Base-by-base conservation (phyloP, 2,113 vertebrate species). In the Zosterops japonicus region DNA sequence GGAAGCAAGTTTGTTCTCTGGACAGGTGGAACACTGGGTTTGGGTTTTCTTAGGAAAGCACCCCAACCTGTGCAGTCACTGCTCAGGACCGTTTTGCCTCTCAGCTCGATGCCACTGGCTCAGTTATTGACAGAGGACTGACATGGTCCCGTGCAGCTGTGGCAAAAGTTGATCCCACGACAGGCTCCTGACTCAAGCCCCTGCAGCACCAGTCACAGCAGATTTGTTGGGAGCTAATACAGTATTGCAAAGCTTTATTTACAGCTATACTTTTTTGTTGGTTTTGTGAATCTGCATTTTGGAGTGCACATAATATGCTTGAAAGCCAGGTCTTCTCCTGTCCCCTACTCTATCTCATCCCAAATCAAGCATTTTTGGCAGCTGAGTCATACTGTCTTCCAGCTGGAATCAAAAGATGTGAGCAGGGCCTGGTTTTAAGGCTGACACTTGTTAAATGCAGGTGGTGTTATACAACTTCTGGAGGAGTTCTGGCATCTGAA, bases 11-110 rank as follows among this genome's bases (percentile, higher is more conserved):
- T 63, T 75, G 35, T 71, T 67, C 57, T 46, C 33, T n/a, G 39
- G 11, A 12, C 7, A 19, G 42, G 27, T 6, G 28, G 39, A 44
- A 20, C 33, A 1, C 39, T 27, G 47, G 18, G 12, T 60, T 67
- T 3, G 2, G 2, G 4, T 24, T 63, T 21, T 18, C 24, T 44
- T 42, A 33, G 18, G 16, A 0, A 35, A 50, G 21, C 0, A 3
- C 27, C 60, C 35, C 39, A 39, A 1, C 15, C 42, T 35, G 31
- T n/a, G 69, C 87, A 46, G 46, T 79, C n/a, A 36, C 27, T 60
- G 75, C 69, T 70, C 18, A 21, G n/a, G 20, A 23, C 29, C 8
- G 8, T 69, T 64, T 7, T 64, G 36, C 44, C 24, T 65, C 80
- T 86, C 31, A 20, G 27, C 46, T 31, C 1, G 1, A 4, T 42